Percentiles rank a stretch among this genome's conserved stretches.
phyloP scores from a whole-genome alignment of 2,888 invertebrate genomes.

The Chromoteleia sp. region DNA sequence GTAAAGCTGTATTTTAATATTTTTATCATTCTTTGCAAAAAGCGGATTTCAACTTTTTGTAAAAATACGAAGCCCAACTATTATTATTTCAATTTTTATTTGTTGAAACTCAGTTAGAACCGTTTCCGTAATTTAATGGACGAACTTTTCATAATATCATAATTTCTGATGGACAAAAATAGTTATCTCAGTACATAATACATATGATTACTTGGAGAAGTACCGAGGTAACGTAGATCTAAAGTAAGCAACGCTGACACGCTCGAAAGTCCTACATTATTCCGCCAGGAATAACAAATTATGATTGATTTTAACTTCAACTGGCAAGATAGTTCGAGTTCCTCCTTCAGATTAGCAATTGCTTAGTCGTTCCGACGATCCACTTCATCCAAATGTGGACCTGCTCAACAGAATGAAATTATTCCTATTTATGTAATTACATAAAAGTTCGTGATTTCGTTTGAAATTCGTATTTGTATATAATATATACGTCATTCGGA shows the following conservation, averaged over 20 bases:
- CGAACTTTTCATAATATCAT: too few species aligned
- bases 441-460: conserved; percentile 1
- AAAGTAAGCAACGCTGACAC: neutral
- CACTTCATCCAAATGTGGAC: too few species aligned
- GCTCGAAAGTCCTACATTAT: conserved; percentile 2
- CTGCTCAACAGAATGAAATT: neutral
- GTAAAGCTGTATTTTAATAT: too few species aligned
- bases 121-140: too few species aligned
- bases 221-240: neutral
- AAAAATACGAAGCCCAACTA: neutral
- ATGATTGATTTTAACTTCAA: conserved; percentile 21
- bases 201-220: neutral
- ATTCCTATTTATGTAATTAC: conserved; percentile 1
- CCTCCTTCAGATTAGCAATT: neutral
- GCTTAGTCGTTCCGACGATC: too few species aligned
- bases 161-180: too few species aligned
- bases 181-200: conserved; percentile 1
- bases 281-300: conserved; percentile 11
- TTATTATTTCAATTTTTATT: too few species aligned
- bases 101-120: too few species aligned
- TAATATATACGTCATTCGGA: neutral
- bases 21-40: too few species aligned
- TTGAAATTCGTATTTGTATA: neutral
- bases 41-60: conserved; percentile 1
- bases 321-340: neutral